Base-by-base conservation (phyloP, 2,113 vertebrate genomes). In the Eolophus roseicapilla region DNA sequence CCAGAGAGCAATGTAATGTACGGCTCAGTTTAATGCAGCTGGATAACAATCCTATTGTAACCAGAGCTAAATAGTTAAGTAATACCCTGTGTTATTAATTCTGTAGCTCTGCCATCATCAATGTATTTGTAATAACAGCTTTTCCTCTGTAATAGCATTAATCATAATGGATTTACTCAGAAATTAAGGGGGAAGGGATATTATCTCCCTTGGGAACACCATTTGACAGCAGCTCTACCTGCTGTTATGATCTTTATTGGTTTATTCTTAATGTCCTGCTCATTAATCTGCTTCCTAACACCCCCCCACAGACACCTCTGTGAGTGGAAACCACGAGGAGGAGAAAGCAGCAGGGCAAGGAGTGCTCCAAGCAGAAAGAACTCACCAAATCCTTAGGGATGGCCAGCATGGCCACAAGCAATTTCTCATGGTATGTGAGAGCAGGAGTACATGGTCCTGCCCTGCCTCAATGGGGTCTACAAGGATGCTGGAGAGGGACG, bases 131-230 rank as follows among this genome's bases (percentile, higher is more conserved):
- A 95, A 95, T 94, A 90, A 94, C 21, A 95, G 82, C 21, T 69
- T 91, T 96, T 88, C 87, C 68, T 83, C 75, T 46, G 53, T 86
- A 95, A 95, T 41, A 63, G 47, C 86, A 96, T 97, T 93, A 86
- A 96, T 97, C 81, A 75, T 75, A 71, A 94, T 82, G 71, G 93
- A 93, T 95, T 94, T 95, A 95, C 73, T 75, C 68, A 47, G 88
- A 91, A 90, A 90, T 75, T 75, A 92, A 91, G 41, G 74, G 39
- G 67, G 47, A 93, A 83, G 43, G 68, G 91, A 63, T 87, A 88
- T 96, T 95, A 94, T 96, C 86, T 87, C 95, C 91, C 83, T 69
- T 0, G 1, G 90, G 92, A 95, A 7, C 44, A 64, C 50, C 41
- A 55, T 59, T 81, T 92, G 95, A 85, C 59, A 91, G 88, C 43